Evolutionary conservation across 2,797 vertebrate genomes (phyloP).

Genomic region (Halcyon chelicuti): DNA sequence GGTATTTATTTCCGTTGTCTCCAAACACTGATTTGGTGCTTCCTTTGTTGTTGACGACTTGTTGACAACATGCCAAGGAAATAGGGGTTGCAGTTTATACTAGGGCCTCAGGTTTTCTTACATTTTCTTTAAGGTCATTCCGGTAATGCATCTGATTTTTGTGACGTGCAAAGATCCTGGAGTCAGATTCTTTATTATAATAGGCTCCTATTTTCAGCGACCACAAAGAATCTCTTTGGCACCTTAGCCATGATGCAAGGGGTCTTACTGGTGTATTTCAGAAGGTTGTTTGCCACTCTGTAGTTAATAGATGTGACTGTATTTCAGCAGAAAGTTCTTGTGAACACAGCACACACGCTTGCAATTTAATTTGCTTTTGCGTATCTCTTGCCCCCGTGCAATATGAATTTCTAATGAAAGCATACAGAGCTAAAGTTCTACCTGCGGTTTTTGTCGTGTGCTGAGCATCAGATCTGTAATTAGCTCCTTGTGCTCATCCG

Average conservation of each 20-base stretch:
- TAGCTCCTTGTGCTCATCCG: neutral
- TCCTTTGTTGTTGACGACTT: constrained; percentile 1
- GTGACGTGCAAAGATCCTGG: neutral
- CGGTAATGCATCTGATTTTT: neutral
- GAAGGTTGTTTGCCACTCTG: neutral
- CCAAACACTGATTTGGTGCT: neutral
- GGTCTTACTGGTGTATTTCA: neutral
- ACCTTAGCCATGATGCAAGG: neutral
- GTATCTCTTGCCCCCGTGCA: neutral
- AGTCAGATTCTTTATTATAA: neutral
- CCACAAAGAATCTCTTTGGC: neutral
- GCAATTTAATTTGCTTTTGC: neutral
- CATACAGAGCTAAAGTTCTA: neutral
- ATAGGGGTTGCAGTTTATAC: neutral
- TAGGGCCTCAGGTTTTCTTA: neutral
- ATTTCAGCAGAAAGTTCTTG: neutral
- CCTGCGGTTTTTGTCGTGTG: neutral
- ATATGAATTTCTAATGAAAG: neutral
- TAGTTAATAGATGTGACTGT: neutral
- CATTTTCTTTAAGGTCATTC: neutral
- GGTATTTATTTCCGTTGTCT: neutral
- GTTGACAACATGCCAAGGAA: neutral
- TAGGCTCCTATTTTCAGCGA: neutral
- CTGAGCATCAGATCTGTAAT: neutral
- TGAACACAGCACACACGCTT: neutral